Conservation (phyloP, 2,113 vertebrate species). For the Lagenorhynchus albirostris region DNA sequence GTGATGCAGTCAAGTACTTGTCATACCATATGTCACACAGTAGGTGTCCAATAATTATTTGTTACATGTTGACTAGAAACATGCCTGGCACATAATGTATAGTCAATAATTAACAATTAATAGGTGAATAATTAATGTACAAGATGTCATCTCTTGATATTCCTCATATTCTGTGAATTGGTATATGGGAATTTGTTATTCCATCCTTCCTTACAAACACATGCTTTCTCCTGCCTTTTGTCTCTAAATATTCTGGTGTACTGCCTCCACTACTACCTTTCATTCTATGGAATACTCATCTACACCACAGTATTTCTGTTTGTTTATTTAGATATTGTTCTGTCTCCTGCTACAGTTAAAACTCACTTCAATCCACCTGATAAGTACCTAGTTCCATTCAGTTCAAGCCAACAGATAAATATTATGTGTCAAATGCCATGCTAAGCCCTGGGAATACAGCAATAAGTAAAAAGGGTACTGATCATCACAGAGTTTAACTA, state of each 20-base stretch:
- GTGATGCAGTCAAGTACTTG: background rate
- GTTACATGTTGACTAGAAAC: background rate
- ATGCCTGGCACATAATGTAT: background rate
- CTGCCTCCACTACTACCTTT: background rate
- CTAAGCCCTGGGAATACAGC: background rate
- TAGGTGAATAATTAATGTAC: background rate
- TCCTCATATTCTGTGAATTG: background rate
- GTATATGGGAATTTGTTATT: background rate
- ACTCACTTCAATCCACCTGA: background rate
- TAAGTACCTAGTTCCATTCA: background rate
- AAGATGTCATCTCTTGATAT: background rate
- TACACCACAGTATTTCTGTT: background rate
- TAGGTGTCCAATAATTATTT: background rate
- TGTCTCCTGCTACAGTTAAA: background rate
- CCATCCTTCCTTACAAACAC: background rate
- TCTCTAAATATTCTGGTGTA: background rate
- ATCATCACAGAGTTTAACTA: background rate
- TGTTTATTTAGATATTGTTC: background rate
- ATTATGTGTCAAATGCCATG: background rate
- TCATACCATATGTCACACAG: background rate
- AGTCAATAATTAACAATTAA: background rate
- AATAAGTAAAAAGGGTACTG: background rate
- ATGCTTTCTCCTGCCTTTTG: background rate
- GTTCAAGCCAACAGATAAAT: background rate
- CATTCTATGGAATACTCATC: background rate